These are phyloP conservation scores for Pseudomugil tenellus DNA, from an alignment of 2,797 vertebrate species.

Conservation along the genomic window DNA sequence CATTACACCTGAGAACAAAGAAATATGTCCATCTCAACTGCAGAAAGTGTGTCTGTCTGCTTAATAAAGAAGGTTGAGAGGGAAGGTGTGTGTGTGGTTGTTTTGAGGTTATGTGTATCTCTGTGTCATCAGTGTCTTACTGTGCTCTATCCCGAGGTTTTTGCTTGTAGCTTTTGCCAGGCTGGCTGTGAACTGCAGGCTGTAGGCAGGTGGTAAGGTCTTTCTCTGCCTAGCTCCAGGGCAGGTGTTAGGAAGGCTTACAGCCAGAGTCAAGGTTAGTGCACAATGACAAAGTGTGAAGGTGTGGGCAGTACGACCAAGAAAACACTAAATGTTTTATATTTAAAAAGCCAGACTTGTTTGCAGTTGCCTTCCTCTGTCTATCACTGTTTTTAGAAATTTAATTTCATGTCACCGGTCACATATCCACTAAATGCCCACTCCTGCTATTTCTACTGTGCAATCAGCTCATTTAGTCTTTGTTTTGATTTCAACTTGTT, in stretches of 20 bases:
- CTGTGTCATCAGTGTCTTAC: constrained; percentile 69
- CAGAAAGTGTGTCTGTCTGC: constrained; percentile 30
- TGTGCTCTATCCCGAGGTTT: constrained; percentile 74
- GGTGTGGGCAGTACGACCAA: constrained; percentile 32
- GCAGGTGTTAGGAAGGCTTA: constrained; percentile 71
- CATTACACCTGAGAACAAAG: constrained; percentile 17
- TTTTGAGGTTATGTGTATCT: constrained; percentile 51
- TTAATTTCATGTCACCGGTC: constrained; percentile 43
- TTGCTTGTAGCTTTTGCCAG: constrained; percentile 64
- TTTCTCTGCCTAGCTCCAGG: constrained; percentile 61
- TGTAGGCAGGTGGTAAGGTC: constrained; percentile 29
- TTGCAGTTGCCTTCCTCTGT: constrained; percentile 12
- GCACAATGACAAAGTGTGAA: constrained; percentile 26
- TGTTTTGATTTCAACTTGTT: constrained; percentile 50
- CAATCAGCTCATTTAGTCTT: constrained; percentile 55
- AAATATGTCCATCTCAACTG: constrained; percentile 36
- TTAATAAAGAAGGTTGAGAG: constrained; percentile 57
- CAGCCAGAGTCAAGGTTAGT: constrained; percentile 69
- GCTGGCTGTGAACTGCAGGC: constrained; percentile 63
- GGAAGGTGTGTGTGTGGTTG: constrained; percentile 42
- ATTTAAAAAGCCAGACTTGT: constrained; percentile 37
- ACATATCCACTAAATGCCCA: constrained; percentile 59
- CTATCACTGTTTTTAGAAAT: constrained; percentile 13
- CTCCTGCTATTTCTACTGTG: constrained; percentile 53
- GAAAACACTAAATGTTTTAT: constrained; percentile 43